Conservation (phyloP, 2,888 invertebrate species). For the Melanchra persicariae region DNA sequence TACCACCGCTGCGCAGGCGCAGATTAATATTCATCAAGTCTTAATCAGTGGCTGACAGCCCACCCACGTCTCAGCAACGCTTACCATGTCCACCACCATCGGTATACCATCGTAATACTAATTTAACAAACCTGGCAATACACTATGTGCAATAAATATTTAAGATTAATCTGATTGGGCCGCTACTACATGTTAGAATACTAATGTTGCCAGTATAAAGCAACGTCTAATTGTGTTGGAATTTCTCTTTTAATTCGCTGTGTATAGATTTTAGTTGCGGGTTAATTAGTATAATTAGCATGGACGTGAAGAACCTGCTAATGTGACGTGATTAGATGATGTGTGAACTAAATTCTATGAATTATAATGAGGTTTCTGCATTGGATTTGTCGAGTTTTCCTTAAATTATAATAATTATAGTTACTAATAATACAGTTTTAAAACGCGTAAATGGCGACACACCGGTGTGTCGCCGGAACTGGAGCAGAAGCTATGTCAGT, state of each 20-base stretch:
- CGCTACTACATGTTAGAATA: conserved; percentile 85
- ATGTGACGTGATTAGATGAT: conserved; percentile 34
- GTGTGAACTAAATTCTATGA: conserved; percentile 54
- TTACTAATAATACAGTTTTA: no score
- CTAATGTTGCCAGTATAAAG: conserved; percentile 76
- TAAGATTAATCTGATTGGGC: conserved; percentile 89
- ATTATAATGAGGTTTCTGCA: conserved; percentile 26
- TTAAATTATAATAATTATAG: no score
- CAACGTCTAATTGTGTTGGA: conserved; percentile 70
- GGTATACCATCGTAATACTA: conserved; percentile 88
- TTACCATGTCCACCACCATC: conserved; percentile 88
- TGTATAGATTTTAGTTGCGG: conserved; percentile 61
- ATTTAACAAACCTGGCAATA: conserved; percentile 85
- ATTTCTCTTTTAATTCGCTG: conserved; percentile 69
- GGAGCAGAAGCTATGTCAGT: no score
- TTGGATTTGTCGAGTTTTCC: not conserved
- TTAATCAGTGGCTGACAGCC: conserved; percentile 85
- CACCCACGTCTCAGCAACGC: conserved; percentile 87
- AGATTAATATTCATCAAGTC: conserved; percentile 87
- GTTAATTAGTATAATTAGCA: conserved; percentile 58
- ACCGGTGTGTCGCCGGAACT: no score
- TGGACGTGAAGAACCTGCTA: conserved; percentile 45
- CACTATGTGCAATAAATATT: conserved; percentile 90
- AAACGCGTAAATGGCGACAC: no score
- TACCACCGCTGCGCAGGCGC: conserved; percentile 59